Evolutionary conservation across 2,888 invertebrate species (phyloP), one percentile per base, ranked within the genome.

Genomic region (Anodontia alba): DNA sequence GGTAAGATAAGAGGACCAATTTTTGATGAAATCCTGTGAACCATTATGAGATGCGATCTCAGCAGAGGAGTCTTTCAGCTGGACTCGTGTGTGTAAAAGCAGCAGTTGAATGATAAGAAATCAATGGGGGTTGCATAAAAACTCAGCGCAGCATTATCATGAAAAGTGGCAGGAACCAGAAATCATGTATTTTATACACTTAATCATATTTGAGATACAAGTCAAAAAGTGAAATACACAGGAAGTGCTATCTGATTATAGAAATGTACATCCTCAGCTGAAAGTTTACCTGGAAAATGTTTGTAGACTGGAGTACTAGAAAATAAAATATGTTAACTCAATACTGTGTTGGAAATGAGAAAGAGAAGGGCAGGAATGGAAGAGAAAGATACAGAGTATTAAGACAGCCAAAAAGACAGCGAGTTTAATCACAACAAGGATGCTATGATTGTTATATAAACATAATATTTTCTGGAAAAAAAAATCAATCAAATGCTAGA

Each of bases 111-210:
- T 69, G 79, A 80, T 80, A 80, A 80, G 72, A 49, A 38, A 81
- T 69, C 84, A 57, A 70, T 78, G 71, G 84, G 81, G 78, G 84
- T 84, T 81, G 81, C 78, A 84, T 81, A 78, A 84, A 81, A 79
- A 81, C 78, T 82, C 81, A 78, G 74, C 70, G 57, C 66, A 42
- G 42, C 78, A 85, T 85, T 81, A 82, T 76, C 76, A 70, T 43
- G 72, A 72, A 82, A 72, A 76, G 76, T 85, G 85, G 85, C 85
- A 85, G 57, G 76, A 78, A 78, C 77, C 80, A 85, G 80, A 84
- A 73, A 62, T 62, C 62, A 62, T 33, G 33, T 62, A 31, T 62
- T 62, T 62, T 79, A 79, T 81, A 81, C 78, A 76, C 71, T 81
- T 84, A 84, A 84, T 84, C 84, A 84, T 84, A 84, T 81, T 76